Conservation (phyloP, 2,113 vertebrate species). For the Tenrec ecaudatus region DNA sequence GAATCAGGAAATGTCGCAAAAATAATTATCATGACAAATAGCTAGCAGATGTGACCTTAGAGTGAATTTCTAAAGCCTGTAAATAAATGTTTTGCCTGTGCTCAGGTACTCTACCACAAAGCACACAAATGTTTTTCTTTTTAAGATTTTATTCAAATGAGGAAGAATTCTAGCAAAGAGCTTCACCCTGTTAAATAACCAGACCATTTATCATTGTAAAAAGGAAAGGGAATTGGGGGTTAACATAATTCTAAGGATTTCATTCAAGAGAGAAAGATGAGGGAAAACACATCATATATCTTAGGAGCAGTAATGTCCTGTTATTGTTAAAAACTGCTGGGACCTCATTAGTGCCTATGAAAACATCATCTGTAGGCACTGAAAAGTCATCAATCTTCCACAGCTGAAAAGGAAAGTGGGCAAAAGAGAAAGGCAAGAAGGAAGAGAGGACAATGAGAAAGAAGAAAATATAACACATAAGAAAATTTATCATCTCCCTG, state of each 20-base stretch:
- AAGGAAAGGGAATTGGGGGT: constrained; percentile 82
- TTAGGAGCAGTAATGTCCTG: constrained; percentile 88
- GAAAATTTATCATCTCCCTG: constrained; percentile 67
- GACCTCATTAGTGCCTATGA: constrained; percentile 91
- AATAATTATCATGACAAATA: background rate
- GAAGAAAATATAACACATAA: background rate
- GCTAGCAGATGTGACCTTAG: background rate
- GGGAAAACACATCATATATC: constrained; percentile 89
- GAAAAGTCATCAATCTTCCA: constrained; percentile 87
- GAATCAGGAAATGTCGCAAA: background rate
- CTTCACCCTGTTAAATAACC: constrained; percentile 73
- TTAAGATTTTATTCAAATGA: constrained; percentile 74
- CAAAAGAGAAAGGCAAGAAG: constrained; percentile 65
- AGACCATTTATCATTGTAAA: constrained; percentile 83
- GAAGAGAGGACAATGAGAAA: background rate
- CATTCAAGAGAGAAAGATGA: constrained; percentile 86
- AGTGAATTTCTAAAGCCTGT: background rate
- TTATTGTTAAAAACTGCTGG: constrained; percentile 91
- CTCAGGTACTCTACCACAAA: constrained; percentile 35
- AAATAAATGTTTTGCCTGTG: constrained; percentile 14
- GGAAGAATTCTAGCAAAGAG: constrained; percentile 66
- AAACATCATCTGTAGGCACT: constrained; percentile 88
- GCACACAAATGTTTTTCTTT: background rate
- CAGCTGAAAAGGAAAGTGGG: constrained; percentile 79
- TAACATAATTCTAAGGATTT: constrained; percentile 85